Evolutionary conservation across 2,797 vertebrate genomes (phyloP).

Genomic region (Leucoraja ocellata): DNA sequence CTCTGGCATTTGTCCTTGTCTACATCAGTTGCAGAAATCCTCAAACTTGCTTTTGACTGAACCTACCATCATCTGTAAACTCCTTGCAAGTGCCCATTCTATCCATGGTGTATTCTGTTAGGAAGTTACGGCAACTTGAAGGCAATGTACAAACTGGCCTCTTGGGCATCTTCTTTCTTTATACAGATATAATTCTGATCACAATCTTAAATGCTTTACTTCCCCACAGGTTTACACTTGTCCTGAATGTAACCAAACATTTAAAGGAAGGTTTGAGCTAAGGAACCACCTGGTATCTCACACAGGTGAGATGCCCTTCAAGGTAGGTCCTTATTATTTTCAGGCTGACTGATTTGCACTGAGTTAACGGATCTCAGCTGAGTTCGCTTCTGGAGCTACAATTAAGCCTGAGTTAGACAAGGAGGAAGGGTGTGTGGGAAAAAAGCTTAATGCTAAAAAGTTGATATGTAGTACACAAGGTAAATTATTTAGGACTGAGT

Average conservation of each 20-base stretch:
- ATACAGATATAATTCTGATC: not conserved
- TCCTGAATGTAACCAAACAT: conserved; percentile 66
- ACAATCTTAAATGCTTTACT: conserved; percentile 15
- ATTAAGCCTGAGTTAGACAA: not conserved
- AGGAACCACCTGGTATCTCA: conserved; percentile 78
- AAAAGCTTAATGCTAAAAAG: too few species aligned
- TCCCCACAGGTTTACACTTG: conserved; percentile 71
- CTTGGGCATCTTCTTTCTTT: not conserved
- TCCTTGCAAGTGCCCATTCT: not conserved
- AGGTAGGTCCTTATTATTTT: conserved; percentile 59
- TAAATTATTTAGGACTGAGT: too few species aligned
- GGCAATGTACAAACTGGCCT: not conserved
- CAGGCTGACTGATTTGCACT: not conserved
- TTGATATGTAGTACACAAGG: too few species aligned
- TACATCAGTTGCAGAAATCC: too few species aligned
- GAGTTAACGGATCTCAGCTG: not conserved
- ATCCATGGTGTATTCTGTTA: not conserved
- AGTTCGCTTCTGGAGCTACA: not conserved
- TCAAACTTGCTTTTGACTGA: not conserved
- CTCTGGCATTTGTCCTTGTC: not conserved
- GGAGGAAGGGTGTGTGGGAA: not conserved
- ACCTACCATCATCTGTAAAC: not conserved
- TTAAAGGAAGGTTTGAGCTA: conserved; percentile 73
- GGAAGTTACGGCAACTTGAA: too few species aligned
- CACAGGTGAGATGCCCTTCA: conserved; percentile 90